These are phyloP conservation scores for Hemicrepidius hirtus DNA, from an alignment of 2,888 invertebrate species.

Conservation along the genomic window DNA sequence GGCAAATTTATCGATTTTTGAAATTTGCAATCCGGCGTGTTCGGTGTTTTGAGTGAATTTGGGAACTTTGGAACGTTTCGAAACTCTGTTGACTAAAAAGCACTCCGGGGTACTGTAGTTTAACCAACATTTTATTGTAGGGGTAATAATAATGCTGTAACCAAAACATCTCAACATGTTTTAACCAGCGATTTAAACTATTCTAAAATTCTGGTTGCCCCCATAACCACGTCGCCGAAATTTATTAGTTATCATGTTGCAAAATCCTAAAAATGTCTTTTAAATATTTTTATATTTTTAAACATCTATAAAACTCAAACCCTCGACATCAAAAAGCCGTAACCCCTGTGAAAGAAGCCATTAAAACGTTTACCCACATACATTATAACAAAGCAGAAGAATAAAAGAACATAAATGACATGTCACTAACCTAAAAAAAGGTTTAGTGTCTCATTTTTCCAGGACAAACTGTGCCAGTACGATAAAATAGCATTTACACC, in stretches of 20 bases:
- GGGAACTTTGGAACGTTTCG: too few species aligned
- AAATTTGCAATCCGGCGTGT: too few species aligned
- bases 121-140: too few species aligned
- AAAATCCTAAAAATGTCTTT: constrained; percentile 14
- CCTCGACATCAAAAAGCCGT: constrained; percentile 23
- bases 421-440: constrained; percentile 42
- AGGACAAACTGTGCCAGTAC: constrained; percentile 7
- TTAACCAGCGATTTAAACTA: too few species aligned
- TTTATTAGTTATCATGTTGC: neutral
- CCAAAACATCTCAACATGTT: too few species aligned
- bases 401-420: constrained; percentile 45
- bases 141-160: too few species aligned
- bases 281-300: constrained; percentile 4
- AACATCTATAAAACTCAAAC: constrained; percentile 13
- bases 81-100: too few species aligned
- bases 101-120: too few species aligned
- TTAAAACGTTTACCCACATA: constrained; percentile 48
- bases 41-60: too few species aligned
- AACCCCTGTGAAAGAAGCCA: constrained; percentile 36
- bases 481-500: constrained; percentile 19
- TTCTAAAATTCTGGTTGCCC: too few species aligned
- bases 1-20: too few species aligned
- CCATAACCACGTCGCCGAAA: too few species aligned
- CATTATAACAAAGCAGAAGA: constrained; percentile 40
- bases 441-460: constrained; percentile 37